A percentile compares a stretch with the other conserved stretches of the same genome.
Conservation (phyloP, 2,888 invertebrate genomes). For the Troilus luridus region DNA sequence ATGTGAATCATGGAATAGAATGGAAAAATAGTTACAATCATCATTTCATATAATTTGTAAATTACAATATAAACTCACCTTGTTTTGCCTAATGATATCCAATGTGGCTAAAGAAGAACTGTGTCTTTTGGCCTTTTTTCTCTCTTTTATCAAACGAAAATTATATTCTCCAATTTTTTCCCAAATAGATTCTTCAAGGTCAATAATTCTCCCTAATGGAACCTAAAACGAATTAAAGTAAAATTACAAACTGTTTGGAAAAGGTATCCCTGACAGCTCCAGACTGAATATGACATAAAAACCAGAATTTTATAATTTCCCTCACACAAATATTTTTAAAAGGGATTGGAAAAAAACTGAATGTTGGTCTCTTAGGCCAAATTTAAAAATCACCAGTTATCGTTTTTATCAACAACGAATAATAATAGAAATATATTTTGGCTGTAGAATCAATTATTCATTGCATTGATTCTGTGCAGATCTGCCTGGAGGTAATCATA, state of each 20-base stretch:
- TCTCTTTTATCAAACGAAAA: background rate
- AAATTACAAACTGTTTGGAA: background rate
- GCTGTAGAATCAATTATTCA: too few relatives aligned
- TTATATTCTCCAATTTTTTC: conserved; percentile 13
- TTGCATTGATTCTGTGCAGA: too few relatives aligned
- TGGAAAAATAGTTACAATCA: background rate
- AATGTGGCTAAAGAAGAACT: conserved; percentile 12
- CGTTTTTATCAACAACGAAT: too few relatives aligned
- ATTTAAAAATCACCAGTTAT: too few relatives aligned
- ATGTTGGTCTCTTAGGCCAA: too few relatives aligned
- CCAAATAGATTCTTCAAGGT: conserved; percentile 44
- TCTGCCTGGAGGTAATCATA: too few relatives aligned
- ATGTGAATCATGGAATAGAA: background rate
- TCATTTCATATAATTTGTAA: background rate
- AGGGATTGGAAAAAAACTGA: background rate
- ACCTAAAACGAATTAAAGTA: background rate
- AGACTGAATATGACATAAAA: background rate
- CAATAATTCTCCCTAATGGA: background rate
- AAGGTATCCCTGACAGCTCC: background rate
- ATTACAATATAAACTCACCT: background rate
- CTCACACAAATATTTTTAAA: background rate
- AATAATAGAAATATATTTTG: too few relatives aligned
- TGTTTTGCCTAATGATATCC: conserved; percentile 44
- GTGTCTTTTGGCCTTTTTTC: conserved; percentile 26
- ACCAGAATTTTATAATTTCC: background rate